Base-by-base conservation (phyloP, 2,113 vertebrate genomes). In the Merops nubicus region DNA sequence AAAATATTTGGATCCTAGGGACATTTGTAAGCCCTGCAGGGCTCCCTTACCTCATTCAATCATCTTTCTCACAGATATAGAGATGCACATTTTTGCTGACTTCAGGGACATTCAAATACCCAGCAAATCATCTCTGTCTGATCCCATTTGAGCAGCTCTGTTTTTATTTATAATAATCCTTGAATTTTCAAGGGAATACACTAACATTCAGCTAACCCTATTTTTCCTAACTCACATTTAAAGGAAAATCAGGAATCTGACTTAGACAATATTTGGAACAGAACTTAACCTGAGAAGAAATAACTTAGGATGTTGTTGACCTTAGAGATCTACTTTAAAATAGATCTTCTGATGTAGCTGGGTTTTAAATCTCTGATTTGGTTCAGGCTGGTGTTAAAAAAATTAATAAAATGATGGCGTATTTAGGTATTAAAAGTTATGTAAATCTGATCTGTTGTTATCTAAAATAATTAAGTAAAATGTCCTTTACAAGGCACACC, bases 31-130 rank as follows among this genome's bases (percentile, higher is more conserved):
- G 88, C 93, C 95, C 88, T 93, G 90, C 74, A 94, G 96, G 93
- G 77, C 82, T 96, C 84, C 72, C 31, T 95, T 94, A 96, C 94
- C 97, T 93, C 96, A 96, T 96, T 96, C 97, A 96, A 96, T 97
- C 97, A 96, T 95, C 95, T 88, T 91, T 69, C 89, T 93, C 95
- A 85, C 83, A 95, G 56, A 93, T 80, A 96, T 0, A 91, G 56
- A 75, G 93, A 92, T 83, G 88, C 88, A 91, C 90, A 93, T 84
- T 97, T 97, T 92, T 97, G 96, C 95, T 97, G 96, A 97, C 94
- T 95, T 93, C 68, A 94, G 94, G 91, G 91, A 80, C 93, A 94
- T 79, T 92, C 60, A 45, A 56, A 79, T 76, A 91, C 60, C 83
- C 85, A 77, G 91, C 65, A 86, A 93, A 94, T 91, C 91, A 95